phyloP scores from a whole-genome alignment of 1,140 invertebrate genomes.

The Eubasilissa regina region DNA sequence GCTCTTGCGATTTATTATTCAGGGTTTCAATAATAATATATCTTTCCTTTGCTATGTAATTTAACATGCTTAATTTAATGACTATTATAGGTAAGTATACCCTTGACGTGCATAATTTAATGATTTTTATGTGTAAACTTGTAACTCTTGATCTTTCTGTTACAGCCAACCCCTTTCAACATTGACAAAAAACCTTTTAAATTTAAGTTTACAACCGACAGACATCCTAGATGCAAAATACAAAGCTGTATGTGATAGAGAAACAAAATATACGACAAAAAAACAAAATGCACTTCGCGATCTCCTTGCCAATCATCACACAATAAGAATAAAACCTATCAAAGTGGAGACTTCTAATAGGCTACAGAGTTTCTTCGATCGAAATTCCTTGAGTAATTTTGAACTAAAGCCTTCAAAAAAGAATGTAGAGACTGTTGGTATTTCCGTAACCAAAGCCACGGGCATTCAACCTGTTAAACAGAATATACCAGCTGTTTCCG shows the following conservation, averaged over 20 bases:
- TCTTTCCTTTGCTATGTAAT: too few relatives aligned
- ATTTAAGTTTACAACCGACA: conserved; percentile 67
- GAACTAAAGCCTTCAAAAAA: not conserved
- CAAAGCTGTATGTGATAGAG: conserved; percentile 38
- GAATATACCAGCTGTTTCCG: not conserved
- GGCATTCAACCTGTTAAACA: not conserved
- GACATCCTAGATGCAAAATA: conserved; percentile 62
- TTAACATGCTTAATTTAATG: too few relatives aligned
- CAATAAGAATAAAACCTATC: conserved; percentile 68
- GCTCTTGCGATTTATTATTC: too few relatives aligned
- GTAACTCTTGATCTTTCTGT: conserved; percentile 33
- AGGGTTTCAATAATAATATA: too few relatives aligned
- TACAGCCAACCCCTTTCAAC: conserved; percentile 68
- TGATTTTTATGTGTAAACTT: too few relatives aligned
- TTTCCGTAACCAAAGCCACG: not conserved
- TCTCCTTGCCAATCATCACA: conserved; percentile 67
- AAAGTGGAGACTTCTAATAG: conserved; percentile 64
- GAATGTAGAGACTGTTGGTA: not conserved
- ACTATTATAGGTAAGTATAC: too few relatives aligned
- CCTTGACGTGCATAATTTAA: too few relatives aligned
- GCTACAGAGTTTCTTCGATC: conserved; percentile 49
- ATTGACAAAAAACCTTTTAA: conserved; percentile 68
- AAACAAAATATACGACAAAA: conserved; percentile 61
- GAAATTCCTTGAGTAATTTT: conserved; percentile 37
- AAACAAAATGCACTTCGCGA: conserved; percentile 69